Percentiles rank a stretch among this genome's conserved stretches.
phyloP scores from a whole-genome alignment of 2,888 invertebrate genomes.

The Mythimna impura region DNA sequence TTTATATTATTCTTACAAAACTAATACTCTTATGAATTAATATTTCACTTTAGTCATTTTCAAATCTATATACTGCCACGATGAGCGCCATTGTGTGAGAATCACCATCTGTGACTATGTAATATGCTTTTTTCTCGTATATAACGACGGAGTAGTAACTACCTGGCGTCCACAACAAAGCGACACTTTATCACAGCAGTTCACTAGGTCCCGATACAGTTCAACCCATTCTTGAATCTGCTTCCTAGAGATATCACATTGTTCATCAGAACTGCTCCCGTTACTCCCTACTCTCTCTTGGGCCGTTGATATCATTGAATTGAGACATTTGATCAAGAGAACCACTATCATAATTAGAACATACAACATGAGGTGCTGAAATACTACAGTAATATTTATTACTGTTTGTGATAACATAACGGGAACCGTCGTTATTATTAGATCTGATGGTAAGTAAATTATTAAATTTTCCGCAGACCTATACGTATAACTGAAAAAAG shows the following conservation, averaged over 20 bases:
- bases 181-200: conserved; percentile 1
- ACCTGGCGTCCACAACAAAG: conserved; percentile 25
- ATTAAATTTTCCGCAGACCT: neutral
- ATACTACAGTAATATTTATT: neutral
- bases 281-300: neutral
- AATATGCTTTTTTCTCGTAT: neutral
- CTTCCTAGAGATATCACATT: neutral
- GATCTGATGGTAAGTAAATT: neutral
- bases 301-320: neutral
- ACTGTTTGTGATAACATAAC: conserved; percentile 5
- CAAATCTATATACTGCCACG: too few relatives aligned
- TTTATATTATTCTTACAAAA: neutral
- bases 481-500: neutral
- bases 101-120: too few relatives aligned
- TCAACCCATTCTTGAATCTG: conserved; percentile 26
- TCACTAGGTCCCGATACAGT: conserved; percentile 19
- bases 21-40: neutral
- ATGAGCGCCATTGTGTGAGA: too few relatives aligned
- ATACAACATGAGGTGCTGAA: neutral
- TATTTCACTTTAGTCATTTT: too few relatives aligned
- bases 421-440: neutral
- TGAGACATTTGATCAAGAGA: neutral
- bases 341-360: conserved; percentile 5
- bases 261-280: neutral
- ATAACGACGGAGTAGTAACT: neutral